Evolutionary conservation across 2,888 invertebrate genomes (phyloP), one percentile per base, ranked within the genome.

Genomic region (Acanthosoma haemorrhoidale): DNA sequence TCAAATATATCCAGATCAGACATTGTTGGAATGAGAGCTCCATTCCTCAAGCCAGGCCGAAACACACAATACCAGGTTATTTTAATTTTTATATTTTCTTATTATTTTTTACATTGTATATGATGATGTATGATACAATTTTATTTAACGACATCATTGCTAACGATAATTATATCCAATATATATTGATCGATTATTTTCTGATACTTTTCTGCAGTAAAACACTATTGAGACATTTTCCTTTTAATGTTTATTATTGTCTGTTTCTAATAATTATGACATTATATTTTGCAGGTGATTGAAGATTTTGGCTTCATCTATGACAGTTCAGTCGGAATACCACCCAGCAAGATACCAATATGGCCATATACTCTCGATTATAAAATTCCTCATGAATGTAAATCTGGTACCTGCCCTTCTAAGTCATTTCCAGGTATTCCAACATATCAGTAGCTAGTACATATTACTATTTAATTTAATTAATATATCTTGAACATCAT

Each of bases 321-420:
- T 80, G 95, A 96, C 80, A 94, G 94, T 78, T 94, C 94, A 2
- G 87, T 95, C 76, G 91, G 93, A 70, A 91, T 90, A 67, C 93
- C 94, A 0, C 91, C 93, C 9, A 79, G 86, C 9, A 84, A 87
- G 67, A 84, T 90, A 16, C 94, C 94, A 11, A 87, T 92, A 68
- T 96, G 96, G 96, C 96, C 96, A 0, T 96, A 96, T 81, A 96
- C 96, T 0, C 83, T 96, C 51, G 95, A 96, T 80, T 94, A 89
- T 81, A 92, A 92, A 82, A 92, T 94, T 77, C 89, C 94, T 1
- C 94, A 94, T 78, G 94, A 94, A 80, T 94, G 94, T 81, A 93
- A 94, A 81, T 88, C 93, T 57, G 92, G 91, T 70, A 92, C 92
- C n/a, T 95, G 94, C 74, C 94, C 94, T 0, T 88, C 90, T 1